phyloP scores from a whole-genome alignment of 2,113 vertebrate genomes.

The Spizaetus ornatus region DNA sequence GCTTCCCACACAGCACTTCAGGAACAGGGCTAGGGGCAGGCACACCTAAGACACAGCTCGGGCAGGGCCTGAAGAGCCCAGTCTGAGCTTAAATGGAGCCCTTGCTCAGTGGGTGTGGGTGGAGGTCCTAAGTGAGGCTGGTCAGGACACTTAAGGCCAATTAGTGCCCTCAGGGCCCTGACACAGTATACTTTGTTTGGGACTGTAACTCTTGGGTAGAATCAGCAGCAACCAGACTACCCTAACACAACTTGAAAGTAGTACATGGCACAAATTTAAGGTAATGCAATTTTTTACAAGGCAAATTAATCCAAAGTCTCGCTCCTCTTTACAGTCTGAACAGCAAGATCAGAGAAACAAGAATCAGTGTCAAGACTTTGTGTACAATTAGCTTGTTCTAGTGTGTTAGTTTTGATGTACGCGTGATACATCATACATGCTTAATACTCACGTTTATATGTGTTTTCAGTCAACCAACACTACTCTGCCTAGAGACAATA shows the following conservation, averaged over 20 bases:
- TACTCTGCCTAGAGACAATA: not conserved
- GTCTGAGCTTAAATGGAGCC: not conserved
- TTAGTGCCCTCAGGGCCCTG: not conserved
- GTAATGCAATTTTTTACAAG: not conserved
- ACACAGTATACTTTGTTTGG: too few species aligned
- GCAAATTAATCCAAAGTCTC: not conserved
- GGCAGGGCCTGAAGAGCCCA: not conserved
- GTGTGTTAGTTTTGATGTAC: not conserved
- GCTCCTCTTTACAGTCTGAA: not conserved
- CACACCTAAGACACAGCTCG: not conserved
- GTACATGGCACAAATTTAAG: not conserved
- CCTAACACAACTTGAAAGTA: not conserved
- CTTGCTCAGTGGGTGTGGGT: not conserved
- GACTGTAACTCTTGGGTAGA: not conserved
- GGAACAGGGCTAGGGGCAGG: not conserved
- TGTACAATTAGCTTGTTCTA: not conserved
- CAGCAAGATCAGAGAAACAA: not conserved
- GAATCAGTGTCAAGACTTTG: not conserved
- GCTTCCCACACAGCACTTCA: not conserved
- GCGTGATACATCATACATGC: not conserved
- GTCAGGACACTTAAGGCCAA: not conserved
- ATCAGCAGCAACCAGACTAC: not conserved
- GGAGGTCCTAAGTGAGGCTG: not conserved
- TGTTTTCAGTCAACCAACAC: not conserved
- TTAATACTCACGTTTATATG: not conserved